phyloP scores from a whole-genome alignment of 2,888 invertebrate genomes.

The Anticlea derivata region DNA sequence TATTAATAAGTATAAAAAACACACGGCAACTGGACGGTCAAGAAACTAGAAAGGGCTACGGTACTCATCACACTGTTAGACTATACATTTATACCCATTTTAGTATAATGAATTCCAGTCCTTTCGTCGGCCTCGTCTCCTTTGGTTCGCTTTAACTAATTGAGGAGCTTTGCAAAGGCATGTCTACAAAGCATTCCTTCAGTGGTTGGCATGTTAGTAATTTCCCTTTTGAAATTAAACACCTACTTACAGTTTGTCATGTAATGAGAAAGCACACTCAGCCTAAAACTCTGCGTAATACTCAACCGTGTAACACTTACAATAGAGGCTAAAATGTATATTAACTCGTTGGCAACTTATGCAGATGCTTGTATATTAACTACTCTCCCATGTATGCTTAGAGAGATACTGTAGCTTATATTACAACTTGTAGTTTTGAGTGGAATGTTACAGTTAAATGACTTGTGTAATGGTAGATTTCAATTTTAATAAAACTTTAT shows the following conservation, averaged over 20 bases:
- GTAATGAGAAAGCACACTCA: slow-evolving; percentile 17
- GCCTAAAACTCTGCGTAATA: not conserved
- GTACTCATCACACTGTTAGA: not conserved
- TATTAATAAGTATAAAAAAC: no score
- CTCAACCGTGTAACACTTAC: not conserved
- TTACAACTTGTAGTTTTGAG: slow-evolving; percentile 10
- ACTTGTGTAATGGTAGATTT: slow-evolving; percentile 1
- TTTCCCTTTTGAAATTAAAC: slow-evolving; percentile 29
- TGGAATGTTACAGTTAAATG: slow-evolving; percentile 5
- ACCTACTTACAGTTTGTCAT: slow-evolving; percentile 27
- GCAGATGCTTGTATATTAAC: slow-evolving; percentile 12
- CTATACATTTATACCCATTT: not conserved
- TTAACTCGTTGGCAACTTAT: slow-evolving; percentile 2
- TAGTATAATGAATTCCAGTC: slow-evolving; percentile 13
- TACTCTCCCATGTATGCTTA: slow-evolving; percentile 8
- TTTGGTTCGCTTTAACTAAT: slow-evolving; percentile 19
- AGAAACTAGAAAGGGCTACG: not conserved
- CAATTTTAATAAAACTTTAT: not conserved
- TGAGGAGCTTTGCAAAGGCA: slow-evolving; percentile 23
- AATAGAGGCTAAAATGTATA: slow-evolving; percentile 11
- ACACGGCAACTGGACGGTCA: no score
- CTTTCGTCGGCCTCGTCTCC: slow-evolving; percentile 3
- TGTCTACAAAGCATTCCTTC: slow-evolving; percentile 28
- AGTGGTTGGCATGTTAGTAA: slow-evolving; percentile 28
- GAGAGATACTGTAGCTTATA: slow-evolving; percentile 8